Percentiles rank a stretch among this genome's conserved stretches.
Evolutionary conservation across 2,113 vertebrate species (phyloP).

Genomic region (Lamprotornis superbus): DNA sequence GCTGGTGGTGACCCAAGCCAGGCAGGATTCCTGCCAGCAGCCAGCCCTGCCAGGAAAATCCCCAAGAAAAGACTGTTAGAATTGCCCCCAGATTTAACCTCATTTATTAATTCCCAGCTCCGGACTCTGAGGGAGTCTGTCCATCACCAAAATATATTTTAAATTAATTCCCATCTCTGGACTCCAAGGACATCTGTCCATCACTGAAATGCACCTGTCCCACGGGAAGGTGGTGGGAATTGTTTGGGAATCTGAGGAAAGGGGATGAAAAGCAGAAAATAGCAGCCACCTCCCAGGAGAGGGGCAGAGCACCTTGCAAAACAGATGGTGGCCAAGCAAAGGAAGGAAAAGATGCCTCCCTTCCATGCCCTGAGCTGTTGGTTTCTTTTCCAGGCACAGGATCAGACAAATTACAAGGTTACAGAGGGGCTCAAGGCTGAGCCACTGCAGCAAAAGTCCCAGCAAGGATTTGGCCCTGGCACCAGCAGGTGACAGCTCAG

Average conservation of each 20-base stretch:
- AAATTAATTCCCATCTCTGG: neutral
- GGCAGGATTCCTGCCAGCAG: neutral
- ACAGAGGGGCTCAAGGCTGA: neutral
- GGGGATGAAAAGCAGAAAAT: neutral
- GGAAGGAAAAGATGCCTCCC: neutral
- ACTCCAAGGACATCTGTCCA: neutral
- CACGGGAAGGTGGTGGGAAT: neutral
- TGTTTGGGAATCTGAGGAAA: neutral
- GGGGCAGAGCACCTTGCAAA: neutral
- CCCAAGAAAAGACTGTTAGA: neutral
- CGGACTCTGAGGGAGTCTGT: neutral
- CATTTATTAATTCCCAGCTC: neutral
- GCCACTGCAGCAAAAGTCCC: neutral
- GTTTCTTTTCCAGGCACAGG: neutral
- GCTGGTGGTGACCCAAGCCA: fast-evolving
- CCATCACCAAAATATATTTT: neutral
- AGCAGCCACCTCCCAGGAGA: neutral
- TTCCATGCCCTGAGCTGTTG: neutral
- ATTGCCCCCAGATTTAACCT: neutral
- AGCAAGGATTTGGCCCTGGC: neutral
- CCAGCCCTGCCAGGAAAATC: neutral
- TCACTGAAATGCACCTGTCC: neutral
- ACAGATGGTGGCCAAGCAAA: neutral
- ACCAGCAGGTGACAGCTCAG: neutral
- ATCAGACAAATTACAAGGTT: neutral